Base-by-base conservation (phyloP, 1,140 invertebrate genomes). In the Trichoplusia ni region DNA sequence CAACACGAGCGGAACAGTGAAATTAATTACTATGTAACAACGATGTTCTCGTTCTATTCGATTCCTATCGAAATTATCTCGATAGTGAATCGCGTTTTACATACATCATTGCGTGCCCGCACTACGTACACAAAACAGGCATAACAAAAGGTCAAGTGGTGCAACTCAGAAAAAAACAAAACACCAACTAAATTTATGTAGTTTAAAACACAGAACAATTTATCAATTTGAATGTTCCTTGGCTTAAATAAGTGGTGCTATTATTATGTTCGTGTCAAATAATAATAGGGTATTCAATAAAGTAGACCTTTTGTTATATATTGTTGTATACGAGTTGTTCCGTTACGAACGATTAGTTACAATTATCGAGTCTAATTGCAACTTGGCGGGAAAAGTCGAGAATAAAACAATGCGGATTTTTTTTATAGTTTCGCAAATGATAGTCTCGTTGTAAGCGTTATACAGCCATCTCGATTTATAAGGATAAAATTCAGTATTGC, bases 321-420 rank as follows among this genome's bases (percentile, higher is more conserved):
- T 9, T 0, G 2, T 5, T 16, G 4, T 16, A 2, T 14, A 74
- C 19, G 31, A 31, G 31, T 64, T 63, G 72, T 77, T 77, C 76
- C 75, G 70, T 71, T 64, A 67, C 71, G 53, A 61, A 25, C 73
- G 66, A 81, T 81, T 77, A 71, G 61, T 29, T 64, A 56, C 69
- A 72, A 75, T 79, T 71, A 71, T 58, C 35, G 49, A 64, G 31
- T 72, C 38, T 70, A 73, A 77, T 75, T 74, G 61, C 63, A 56
- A 69, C 19, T 19, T 59, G 65, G 51, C 64, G 67, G 71, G 67
- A 77, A 77, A 80, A 69, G 47, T 71, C 49, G 56, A 71, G 25
- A 31, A 33, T 33, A 58, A 42, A 64, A 72, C 70, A 67, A 67
- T 69, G 71, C 64, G 16, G 18, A n/a, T 67, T 69, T 69, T 63